These are phyloP conservation scores for Serilophus lunatus DNA, from an alignment of 2,113 vertebrate genomes.

Conservation along the genomic window DNA sequence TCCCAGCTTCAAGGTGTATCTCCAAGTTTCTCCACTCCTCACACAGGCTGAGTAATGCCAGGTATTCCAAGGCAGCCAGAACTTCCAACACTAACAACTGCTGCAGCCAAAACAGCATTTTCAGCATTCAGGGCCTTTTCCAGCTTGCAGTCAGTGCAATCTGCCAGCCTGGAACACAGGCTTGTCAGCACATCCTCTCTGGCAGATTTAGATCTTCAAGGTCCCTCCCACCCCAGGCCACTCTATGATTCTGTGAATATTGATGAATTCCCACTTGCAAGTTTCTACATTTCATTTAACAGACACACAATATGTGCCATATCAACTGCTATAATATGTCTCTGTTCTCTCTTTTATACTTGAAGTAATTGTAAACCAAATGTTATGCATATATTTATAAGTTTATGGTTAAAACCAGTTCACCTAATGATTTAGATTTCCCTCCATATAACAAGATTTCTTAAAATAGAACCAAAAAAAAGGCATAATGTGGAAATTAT, in stretches of 20 bases:
- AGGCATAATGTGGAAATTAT: not conserved
- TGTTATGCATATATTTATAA: not conserved
- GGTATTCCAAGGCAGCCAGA: not conserved
- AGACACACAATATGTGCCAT: not conserved
- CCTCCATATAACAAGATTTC: not conserved
- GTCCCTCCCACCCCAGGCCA: not conserved
- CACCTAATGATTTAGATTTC: not conserved
- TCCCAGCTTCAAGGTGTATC: not conserved
- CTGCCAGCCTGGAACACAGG: not conserved
- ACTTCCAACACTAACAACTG: accelerated
- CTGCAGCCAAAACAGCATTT: not conserved
- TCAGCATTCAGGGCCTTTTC: not conserved
- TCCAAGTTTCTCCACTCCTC: not conserved
- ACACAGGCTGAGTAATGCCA: not conserved
- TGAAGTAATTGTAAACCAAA: not conserved
- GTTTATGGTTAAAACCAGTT: not conserved
- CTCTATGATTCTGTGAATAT: not conserved
- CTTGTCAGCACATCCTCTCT: not conserved
- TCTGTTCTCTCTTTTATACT: not conserved
- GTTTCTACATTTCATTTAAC: not conserved
- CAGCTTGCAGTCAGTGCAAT: not conserved
- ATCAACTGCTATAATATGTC: not conserved
- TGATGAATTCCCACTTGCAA: not conserved
- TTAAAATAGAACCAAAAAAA: not conserved
- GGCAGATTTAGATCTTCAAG: not conserved